A percentile compares a stretch with the other conserved stretches of the same genome.
Conservation (phyloP, 2,888 invertebrate species). For the Azorinus chamasolen region DNA sequence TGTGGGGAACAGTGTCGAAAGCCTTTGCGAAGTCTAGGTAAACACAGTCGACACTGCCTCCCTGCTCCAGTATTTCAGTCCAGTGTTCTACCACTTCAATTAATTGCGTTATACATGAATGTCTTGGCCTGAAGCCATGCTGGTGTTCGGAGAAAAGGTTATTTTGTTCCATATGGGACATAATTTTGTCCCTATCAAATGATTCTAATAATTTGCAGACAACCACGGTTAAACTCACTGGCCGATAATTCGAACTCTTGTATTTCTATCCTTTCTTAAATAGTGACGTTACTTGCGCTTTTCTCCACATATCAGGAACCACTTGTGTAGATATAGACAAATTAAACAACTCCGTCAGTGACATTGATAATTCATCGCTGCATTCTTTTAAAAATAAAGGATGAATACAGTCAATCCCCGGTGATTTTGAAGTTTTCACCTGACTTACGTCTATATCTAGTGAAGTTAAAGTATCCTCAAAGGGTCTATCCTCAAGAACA, state of each 20-base stretch:
- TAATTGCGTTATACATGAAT: background rate
- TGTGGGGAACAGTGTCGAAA: too few relatives aligned
- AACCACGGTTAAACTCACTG: conserved; percentile 3
- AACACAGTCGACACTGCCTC: background rate
- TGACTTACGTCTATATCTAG: background rate
- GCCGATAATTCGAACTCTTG: background rate
- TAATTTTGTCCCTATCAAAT: background rate
- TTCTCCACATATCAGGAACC: conserved; percentile 4
- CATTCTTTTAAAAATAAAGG: background rate
- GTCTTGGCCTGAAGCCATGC: conserved; percentile 4
- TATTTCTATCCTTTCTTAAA: background rate
- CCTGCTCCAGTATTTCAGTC: too few relatives aligned
- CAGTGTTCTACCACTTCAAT: background rate
- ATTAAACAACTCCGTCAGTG: background rate
- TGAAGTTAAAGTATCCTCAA: background rate
- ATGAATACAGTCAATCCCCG: conserved; percentile 7
- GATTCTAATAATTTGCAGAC: conserved; percentile 1
- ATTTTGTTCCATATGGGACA: conserved; percentile 5
- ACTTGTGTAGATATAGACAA: background rate
- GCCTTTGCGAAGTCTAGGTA: background rate
- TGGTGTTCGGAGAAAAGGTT: conserved; percentile 11
- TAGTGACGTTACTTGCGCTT: background rate
- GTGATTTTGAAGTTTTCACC: background rate
- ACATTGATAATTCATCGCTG: background rate
- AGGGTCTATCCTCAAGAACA: background rate